These are phyloP conservation scores for Shargacucullia verbasci DNA, from an alignment of 2,888 invertebrate species.

Conservation along the genomic window DNA sequence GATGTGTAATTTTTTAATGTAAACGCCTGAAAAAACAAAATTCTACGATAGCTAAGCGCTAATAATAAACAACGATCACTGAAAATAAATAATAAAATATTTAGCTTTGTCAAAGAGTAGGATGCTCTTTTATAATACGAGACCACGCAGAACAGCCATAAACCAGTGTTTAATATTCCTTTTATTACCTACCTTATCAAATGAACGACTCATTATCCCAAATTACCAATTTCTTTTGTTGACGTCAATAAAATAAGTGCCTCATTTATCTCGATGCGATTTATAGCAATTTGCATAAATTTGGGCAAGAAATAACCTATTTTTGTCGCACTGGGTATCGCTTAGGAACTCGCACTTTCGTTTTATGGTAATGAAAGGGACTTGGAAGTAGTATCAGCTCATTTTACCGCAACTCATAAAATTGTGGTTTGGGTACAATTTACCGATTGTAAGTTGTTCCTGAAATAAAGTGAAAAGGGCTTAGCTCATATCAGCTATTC, in stretches of 20 bases:
- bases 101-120: no score
- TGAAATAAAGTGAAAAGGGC: no score
- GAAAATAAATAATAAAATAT: no score
- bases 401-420: slow-evolving; percentile 30
- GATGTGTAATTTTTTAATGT: no score
- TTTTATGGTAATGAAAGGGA: slow-evolving; percentile 40
- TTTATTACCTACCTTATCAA: slow-evolving; percentile 11
- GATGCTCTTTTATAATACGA: not conserved
- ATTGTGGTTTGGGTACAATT: slow-evolving; percentile 3
- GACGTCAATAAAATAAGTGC: slow-evolving; percentile 40
- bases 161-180: not conserved
- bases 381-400: slow-evolving; percentile 13
- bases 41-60: no score
- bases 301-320: slow-evolving; percentile 31
- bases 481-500: no score
- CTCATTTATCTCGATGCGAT: slow-evolving; percentile 34
- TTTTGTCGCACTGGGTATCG: slow-evolving; percentile 17
- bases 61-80: no score
- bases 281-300: slow-evolving; percentile 53
- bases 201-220: slow-evolving; percentile 37
- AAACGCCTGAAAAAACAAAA: no score
- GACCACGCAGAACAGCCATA: not conserved
- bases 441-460: no score
- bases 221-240: slow-evolving; percentile 43
- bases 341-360: slow-evolving; percentile 19